phyloP scores from a whole-genome alignment of 2,113 vertebrate genomes.

The Strigops habroptila region DNA sequence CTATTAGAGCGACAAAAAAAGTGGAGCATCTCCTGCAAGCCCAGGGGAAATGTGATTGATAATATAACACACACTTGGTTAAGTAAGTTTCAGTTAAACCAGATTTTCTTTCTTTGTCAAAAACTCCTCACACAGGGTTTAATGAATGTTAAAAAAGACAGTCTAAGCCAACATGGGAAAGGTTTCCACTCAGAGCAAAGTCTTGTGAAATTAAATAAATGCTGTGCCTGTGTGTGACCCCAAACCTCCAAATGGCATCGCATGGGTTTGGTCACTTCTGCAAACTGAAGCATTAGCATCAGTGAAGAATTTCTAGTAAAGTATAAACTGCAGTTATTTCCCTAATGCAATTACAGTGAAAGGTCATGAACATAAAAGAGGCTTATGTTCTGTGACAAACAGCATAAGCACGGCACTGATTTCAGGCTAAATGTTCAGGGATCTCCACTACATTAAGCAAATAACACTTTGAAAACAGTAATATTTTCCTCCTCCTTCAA shows the following conservation, averaged over 20 bases:
- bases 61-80: not conserved
- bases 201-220: not conserved
- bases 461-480: not conserved
- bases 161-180: not conserved
- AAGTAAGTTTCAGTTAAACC: not conserved
- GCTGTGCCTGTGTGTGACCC: not conserved
- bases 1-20: not conserved
- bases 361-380: not conserved
- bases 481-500: not conserved
- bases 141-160: not conserved
- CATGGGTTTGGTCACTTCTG: not conserved
- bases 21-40: not conserved
- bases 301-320: not conserved
- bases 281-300: not conserved
- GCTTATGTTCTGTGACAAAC: not conserved
- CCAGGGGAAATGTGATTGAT: not conserved
- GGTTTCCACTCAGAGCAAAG: not conserved
- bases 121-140: not conserved
- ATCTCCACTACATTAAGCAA: slow-evolving; percentile 6
- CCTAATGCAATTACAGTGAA: not conserved
- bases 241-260: not conserved
- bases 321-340: not conserved
- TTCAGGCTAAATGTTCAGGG: not conserved
- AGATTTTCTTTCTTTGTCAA: not conserved
- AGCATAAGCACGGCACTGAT: not conserved